Evolutionary conservation across 2,888 invertebrate species (phyloP), one percentile per base, ranked within the genome.

Genomic region (Neoaliturus tenellus): DNA sequence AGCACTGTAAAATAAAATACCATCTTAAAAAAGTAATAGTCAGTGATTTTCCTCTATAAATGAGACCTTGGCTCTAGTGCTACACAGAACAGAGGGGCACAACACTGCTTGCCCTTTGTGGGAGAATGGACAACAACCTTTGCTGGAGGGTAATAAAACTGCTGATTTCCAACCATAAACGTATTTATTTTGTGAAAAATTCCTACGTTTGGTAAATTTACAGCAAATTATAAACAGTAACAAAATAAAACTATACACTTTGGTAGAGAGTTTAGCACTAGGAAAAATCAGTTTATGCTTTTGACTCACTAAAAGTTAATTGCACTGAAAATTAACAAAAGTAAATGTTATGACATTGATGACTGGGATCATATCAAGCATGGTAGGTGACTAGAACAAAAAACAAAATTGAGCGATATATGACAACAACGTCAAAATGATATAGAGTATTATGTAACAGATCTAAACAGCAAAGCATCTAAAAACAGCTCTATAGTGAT

Each of bases 131-230:
- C n/a, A n/a, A n/a, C n/a, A n/a, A n/a, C n/a, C 5, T 39, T 39
- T 39, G 5, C 5, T 12, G 44, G 17, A 44, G 44, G 44, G 31
- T 4, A 67, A 31, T 20, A 62, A 67, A 0, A 67, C n/a, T n/a
- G 39, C 39, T 28, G 6, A 0, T 10, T 39, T 44, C 41, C 28
- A 75, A 75, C 75, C 75, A 44, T 75, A 75, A 75, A 75, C 75
- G 48, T 10, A 75, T 75, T 75, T 75, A 75, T 75, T 75, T 75
- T 75, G 75, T 75, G 75, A 75, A 75, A 71, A 75, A 75, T 75
- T 17, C 25, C 31, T 31, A 44, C n/a, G 75, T 25, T 23, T 44
- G 44, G 28, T 75, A 75, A 75, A 44, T 35, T 20, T 75, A 75
- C 75, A 75, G 75, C 75, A 75, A 75, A 75, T 39, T 28, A 44